Evolutionary conservation across 2,797 vertebrate genomes (phyloP), one percentile per base, ranked within the genome.

Genomic region (Paguma larvata): DNA sequence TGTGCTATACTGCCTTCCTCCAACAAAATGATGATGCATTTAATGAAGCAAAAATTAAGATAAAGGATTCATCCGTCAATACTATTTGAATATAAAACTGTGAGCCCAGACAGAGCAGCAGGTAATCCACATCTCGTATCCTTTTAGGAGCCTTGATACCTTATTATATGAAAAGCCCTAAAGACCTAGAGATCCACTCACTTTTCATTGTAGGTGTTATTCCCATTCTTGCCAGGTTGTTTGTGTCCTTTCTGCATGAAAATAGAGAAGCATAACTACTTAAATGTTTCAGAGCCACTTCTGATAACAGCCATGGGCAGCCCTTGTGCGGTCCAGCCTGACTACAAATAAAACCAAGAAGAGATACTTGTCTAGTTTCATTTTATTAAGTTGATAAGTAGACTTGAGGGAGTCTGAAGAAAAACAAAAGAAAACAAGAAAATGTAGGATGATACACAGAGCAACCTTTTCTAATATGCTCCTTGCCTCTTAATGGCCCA

Each of bases 361-460:
- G 46, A 99, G 99, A 98, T 99, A 99, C 98, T 99, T 99, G 99
- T 99, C 99, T 99, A 99, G 98, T 98, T 99, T 99, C 99, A 99
- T 99, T 99, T 99, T 99, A 99, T 99, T 99, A 98, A 99, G 98
- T 97, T 99, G 99, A 98, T 99, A 99, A 95, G 99, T 99, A 95
- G 99, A 99, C 98, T 99, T 99, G 91, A 99, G 99, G 95, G 99
- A 99, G 92, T 99, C 99, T 99, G 98, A 65, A 46, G 63, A 27
- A 90, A 96, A 65, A 70, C n/a, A 79, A 38, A 63, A 53, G n/a
- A 80, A 67, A 73, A 75, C 41, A 72, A n/a, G 7, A 63, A 87
- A 88, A 59, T 90, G 32, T 62, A 67, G 46, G n/a, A 14, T 89
- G 19, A 19, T 85, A 93, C 30, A 79, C 53, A 94, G 51, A 94